Percentiles rank a stretch among this genome's conserved stretches.
phyloP scores from a whole-genome alignment of 2,888 invertebrate species.

The Oligia fasciuncula region DNA sequence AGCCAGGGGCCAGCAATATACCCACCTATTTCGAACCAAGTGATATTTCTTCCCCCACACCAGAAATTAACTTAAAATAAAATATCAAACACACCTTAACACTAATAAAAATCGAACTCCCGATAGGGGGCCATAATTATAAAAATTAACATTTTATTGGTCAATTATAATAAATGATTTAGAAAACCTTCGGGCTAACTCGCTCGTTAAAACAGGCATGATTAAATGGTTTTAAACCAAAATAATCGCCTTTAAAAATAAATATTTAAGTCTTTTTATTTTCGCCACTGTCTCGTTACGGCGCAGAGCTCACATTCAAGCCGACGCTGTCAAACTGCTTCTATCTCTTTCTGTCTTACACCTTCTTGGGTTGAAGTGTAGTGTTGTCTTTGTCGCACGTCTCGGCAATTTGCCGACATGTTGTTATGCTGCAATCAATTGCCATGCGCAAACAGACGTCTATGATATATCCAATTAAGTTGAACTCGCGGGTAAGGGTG shows the following conservation, averaged over 20 bases:
- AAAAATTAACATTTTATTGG: constrained; percentile 84
- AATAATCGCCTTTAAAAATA: constrained; percentile 85
- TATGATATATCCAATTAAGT: constrained; percentile 91
- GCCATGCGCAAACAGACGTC: constrained; percentile 90
- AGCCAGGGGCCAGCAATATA: constrained; percentile 20
- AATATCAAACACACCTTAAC: constrained; percentile 33
- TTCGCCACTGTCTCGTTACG: constrained; percentile 76
- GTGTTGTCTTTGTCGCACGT: constrained; percentile 75
- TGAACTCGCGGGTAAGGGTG: constrained; percentile 72
- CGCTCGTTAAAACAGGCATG: constrained; percentile 73
- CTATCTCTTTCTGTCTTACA: constrained; percentile 68
- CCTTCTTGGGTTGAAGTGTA: constrained; percentile 8
- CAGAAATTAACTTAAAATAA: constrained; percentile 48
- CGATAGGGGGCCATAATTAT: constrained; percentile 77
- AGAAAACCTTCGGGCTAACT: constrained; percentile 77
- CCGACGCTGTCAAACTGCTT: constrained; percentile 39
- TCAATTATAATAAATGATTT: constrained; percentile 85
- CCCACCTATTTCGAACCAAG: constrained; percentile 22
- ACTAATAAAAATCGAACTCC: constrained; percentile 55
- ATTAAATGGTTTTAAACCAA: constrained; percentile 85
- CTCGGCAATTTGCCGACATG: constrained; percentile 88
- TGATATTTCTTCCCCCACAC: constrained; percentile 36
- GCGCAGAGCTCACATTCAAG: constrained; percentile 73
- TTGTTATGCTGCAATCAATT: constrained; percentile 90
- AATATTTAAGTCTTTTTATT: constrained; percentile 77